phyloP scores from a whole-genome alignment of 2,113 vertebrate genomes.

The Phyllostomus hastatus region DNA sequence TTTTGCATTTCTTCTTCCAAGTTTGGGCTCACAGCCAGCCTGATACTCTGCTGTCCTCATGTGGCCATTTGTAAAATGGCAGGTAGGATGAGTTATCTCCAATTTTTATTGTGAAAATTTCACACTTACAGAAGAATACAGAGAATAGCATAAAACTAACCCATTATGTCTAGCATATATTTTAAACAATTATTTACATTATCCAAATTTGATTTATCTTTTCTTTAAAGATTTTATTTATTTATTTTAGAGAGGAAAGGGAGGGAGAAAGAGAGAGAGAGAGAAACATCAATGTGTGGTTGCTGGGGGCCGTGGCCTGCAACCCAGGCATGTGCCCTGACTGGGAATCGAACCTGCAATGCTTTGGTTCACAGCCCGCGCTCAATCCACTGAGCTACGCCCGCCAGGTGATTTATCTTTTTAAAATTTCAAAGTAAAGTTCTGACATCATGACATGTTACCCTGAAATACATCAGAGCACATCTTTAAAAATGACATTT shows the following conservation, averaged over 20 bases:
- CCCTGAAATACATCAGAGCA: not conserved
- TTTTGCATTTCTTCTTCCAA: not conserved
- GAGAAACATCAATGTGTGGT: too few relatives aligned
- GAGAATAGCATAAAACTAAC: not conserved
- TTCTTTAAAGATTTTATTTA: too few relatives aligned
- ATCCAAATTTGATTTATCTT: not conserved
- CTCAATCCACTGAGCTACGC: too few relatives aligned
- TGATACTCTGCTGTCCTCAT: not conserved
- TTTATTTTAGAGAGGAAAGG: too few relatives aligned
- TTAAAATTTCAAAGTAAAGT: not conserved
- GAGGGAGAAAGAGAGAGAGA: too few relatives aligned
- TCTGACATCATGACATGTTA: not conserved
- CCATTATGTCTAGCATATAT: not conserved
- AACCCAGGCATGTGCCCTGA: too few relatives aligned
- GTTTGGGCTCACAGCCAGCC: not conserved
- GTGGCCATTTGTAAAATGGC: constrained; percentile 33
- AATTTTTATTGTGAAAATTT: not conserved
- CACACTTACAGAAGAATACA: not conserved
- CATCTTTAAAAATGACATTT: not conserved
- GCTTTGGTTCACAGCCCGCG: too few relatives aligned
- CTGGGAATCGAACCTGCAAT: too few relatives aligned
- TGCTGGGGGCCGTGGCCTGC: too few relatives aligned
- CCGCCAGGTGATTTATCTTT: not conserved
- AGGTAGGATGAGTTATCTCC: not conserved
- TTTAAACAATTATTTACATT: not conserved